phyloP scores from a whole-genome alignment of 2,888 invertebrate genomes.

The Cistogaster globosa region DNA sequence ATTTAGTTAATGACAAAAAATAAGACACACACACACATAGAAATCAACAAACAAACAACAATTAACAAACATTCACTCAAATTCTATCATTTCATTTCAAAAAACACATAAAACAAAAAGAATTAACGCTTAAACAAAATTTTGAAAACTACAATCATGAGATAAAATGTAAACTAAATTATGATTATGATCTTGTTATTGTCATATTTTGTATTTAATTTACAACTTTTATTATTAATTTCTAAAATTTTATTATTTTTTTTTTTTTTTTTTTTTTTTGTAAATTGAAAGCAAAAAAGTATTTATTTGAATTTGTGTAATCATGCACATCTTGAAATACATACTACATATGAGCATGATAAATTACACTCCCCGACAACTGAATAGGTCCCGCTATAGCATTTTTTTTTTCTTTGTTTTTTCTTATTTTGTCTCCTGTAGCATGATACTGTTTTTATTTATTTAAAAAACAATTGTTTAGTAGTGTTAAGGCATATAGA shows the following conservation, averaged over 20 bases:
- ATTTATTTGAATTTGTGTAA: conserved; percentile 7
- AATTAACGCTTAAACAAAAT: conserved; percentile 20
- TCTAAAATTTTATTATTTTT: no score
- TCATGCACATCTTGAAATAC: background rate
- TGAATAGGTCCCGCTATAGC: background rate
- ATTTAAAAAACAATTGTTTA: no score
- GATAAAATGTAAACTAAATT: background rate
- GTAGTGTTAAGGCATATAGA: no score
- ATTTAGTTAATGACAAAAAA: background rate
- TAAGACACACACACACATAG: background rate
- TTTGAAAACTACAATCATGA: conserved; percentile 6
- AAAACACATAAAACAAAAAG: background rate
- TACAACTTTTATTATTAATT: no score
- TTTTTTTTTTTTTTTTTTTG: background rate
- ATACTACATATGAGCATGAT: background rate
- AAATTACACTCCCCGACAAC: conserved; percentile 17
- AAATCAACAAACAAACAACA: no score
- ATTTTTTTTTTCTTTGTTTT: background rate
- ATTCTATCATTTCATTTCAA: conserved; percentile 21
- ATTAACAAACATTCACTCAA: background rate
- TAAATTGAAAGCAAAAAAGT: conserved; percentile 23
- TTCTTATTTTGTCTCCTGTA: no score
- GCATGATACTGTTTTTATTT: no score
- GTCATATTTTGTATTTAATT: conserved; percentile 27
- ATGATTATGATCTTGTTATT: conserved; percentile 23